These are phyloP conservation scores for Cerceris ruficornis DNA, from an alignment of 2,888 invertebrate genomes.

Conservation along the genomic window DNA sequence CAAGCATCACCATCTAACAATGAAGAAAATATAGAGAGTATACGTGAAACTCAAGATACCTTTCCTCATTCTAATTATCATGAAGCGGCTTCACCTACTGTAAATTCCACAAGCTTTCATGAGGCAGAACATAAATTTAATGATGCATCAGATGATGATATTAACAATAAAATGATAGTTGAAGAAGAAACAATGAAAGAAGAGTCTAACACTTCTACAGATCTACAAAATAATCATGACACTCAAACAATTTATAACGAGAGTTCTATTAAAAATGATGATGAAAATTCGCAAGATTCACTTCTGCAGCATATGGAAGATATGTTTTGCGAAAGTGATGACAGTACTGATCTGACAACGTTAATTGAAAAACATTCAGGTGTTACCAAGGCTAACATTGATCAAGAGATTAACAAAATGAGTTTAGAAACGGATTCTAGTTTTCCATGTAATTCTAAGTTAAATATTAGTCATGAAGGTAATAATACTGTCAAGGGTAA, in stretches of 20 bases:
- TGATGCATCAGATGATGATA: constrained; percentile 23
- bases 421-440: constrained; percentile 54
- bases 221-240: constrained; percentile 16
- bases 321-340: constrained; percentile 77
- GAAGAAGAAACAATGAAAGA: constrained; percentile 31
- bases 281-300: constrained; percentile 74
- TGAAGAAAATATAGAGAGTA: constrained; percentile 9
- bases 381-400: constrained; percentile 69
- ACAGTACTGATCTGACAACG: constrained; percentile 73
- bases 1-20: constrained; percentile 3
- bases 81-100: constrained; percentile 33
- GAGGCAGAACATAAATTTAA: constrained; percentile 11
- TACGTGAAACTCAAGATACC: not conserved
- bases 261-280: constrained; percentile 46
- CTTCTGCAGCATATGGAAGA: constrained; percentile 75
- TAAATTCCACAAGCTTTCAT: constrained; percentile 36
- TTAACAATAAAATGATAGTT: constrained; percentile 11
- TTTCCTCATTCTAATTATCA: constrained; percentile 22
- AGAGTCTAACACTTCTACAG: constrained; percentile 20
- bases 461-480: constrained; percentile 6
- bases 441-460: constrained; percentile 22
- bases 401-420: constrained; percentile 71
- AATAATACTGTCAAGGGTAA: constrained; percentile 29
- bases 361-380: constrained; percentile 75
- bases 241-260: constrained; percentile 12